Conservation (phyloP, 1,140 invertebrate species). For the Zaprionus tsacasi region DNA sequence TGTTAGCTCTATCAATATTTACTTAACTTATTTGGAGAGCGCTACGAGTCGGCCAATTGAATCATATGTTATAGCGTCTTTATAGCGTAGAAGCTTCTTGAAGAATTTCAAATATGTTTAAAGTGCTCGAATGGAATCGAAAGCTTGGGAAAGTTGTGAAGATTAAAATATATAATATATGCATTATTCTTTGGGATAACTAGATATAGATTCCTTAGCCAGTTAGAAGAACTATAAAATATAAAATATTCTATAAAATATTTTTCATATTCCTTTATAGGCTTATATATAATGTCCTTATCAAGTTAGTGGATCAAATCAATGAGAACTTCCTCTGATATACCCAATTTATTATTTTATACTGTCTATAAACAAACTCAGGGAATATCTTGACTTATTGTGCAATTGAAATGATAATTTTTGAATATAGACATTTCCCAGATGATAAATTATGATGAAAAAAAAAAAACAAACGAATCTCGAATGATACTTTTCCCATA, state of each 20-base stretch:
- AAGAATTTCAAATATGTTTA: background rate
- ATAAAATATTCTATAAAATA: too few species aligned
- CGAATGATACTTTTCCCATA: constrained; percentile 21
- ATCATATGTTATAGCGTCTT: background rate
- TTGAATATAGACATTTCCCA: constrained; percentile 29
- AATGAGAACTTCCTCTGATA: too few species aligned
- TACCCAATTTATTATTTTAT: background rate
- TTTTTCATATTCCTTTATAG: too few species aligned
- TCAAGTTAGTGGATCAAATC: too few species aligned
- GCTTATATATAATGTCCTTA: too few species aligned
- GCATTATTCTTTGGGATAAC: too few species aligned
- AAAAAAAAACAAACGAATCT: constrained; percentile 5
- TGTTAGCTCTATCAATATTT: constrained; percentile 30
- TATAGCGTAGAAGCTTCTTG: background rate
- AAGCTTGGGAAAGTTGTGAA: background rate
- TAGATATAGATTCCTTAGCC: too few species aligned
- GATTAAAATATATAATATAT: too few species aligned
- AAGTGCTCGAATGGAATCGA: background rate
- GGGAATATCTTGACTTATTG: constrained; percentile 2
- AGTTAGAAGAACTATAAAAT: too few species aligned
- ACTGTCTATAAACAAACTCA: too few species aligned
- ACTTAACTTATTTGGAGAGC: constrained; percentile 28
- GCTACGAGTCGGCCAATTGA: constrained; percentile 26
- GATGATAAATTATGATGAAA: constrained; percentile 10
- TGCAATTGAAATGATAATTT: constrained; percentile 29